Base-by-base conservation (phyloP, 2,888 invertebrate species). In the Pterostichus niger region DNA sequence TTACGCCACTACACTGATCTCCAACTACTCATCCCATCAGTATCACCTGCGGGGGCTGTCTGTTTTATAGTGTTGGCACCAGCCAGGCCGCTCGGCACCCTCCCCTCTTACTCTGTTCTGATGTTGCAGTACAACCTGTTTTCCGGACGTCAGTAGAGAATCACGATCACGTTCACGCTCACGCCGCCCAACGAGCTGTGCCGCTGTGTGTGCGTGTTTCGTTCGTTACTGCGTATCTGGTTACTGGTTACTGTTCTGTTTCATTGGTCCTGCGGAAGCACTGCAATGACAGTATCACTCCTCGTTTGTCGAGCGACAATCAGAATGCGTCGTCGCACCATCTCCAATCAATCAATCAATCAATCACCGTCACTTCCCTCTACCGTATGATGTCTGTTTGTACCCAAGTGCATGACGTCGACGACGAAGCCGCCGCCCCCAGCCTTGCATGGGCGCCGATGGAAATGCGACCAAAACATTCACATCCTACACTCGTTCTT, bases 41-140 rank as follows among this genome's bases (percentile, higher is more conserved):
- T 88, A 24, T 88, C 88, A 89, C 87, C 87, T 87, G 89, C 89
- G 89, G 89, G 89, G 89, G 89, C 89, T 89, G 84, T 84, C 71
- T 83, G 35, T 82, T 61, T 6, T 52, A 52, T 75, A 9, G 52
- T 75, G 52, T 71, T 75, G 75, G 52, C 75, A 52, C 52, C 52
- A 75, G 75, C 75, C 75, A 52, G 52, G 49, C 75, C 75, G 75
- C 77, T 13, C 10, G 59, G 79, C 61, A 75, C 78, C 77, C 86
- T 87, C 87, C 85, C 86, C 88, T 87, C 86, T 88, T 88, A 88
- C 87, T 87, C 86, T 88, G 87, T 88, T 88, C 87, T 88, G 87
- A 88, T 89, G 89, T 90, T 90, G 88, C 90, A 90, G 90, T 90
- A 90, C 88, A 89, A 90, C 87, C 89, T 90, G 86, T 90, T 90